A percentile compares a stretch with the other conserved stretches of the same genome.
Conservation (phyloP, 2,113 vertebrate genomes). For the Rhabdornis inornatus region DNA sequence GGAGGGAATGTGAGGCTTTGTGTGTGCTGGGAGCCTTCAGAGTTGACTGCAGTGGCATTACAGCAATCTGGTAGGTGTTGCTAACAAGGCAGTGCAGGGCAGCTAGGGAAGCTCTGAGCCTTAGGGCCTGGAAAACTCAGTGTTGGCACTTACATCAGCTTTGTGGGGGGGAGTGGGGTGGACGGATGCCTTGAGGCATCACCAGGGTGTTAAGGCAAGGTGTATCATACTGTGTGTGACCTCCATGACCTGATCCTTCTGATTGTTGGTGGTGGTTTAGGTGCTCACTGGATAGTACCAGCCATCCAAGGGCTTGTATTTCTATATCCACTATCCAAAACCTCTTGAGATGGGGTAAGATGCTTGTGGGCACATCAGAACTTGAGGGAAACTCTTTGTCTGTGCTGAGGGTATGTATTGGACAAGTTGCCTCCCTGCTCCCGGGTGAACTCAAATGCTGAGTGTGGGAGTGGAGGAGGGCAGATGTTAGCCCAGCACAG, state of each 20-base stretch:
- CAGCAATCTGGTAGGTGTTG: not conserved
- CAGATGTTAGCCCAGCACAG: not conserved
- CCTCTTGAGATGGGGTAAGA: not conserved
- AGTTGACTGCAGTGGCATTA: not conserved
- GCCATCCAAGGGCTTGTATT: not conserved
- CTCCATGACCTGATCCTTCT: not conserved
- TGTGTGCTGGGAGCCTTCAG: fast-evolving
- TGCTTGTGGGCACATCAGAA: not conserved
- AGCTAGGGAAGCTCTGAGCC: not conserved
- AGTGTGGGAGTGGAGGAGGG: not conserved
- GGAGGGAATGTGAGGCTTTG: not conserved
- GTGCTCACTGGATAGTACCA: not conserved
- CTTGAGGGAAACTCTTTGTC: not conserved
- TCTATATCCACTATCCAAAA: not conserved
- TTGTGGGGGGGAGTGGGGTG: fast-evolving
- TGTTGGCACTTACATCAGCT: not conserved
- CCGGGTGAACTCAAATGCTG: fast-evolving
- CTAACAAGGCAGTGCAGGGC: not conserved
- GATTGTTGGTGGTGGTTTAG: not conserved
- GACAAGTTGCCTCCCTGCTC: not conserved
- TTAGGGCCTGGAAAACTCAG: not conserved
- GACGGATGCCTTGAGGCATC: not conserved
- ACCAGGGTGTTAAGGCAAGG: not conserved
- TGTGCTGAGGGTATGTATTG: fast-evolving
- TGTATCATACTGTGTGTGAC: not conserved